phyloP scores from a whole-genome alignment of 2,888 invertebrate genomes.

The Drosophila tanythrix region DNA sequence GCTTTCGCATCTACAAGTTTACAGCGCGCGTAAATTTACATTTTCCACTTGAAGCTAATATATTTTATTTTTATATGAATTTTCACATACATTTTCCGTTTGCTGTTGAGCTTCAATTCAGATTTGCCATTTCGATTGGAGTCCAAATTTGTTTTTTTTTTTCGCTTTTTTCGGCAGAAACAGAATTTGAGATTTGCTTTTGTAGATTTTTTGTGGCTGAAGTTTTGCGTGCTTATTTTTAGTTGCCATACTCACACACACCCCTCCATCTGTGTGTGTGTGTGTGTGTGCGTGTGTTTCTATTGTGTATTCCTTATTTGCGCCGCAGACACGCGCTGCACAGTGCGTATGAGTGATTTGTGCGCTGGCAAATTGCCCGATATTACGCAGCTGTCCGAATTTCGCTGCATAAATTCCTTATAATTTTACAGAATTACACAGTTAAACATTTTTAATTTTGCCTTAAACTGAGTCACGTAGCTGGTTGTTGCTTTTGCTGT shows the following conservation, averaged over 20 bases:
- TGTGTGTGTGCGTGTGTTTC: constrained; percentile 39
- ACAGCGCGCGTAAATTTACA: constrained; percentile 49
- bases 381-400: constrained; percentile 72
- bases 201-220: constrained; percentile 46
- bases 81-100: constrained; percentile 31
- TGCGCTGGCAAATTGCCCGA: constrained; percentile 77
- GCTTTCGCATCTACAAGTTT: constrained; percentile 34
- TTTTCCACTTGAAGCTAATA: constrained; percentile 47
- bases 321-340: constrained; percentile 59
- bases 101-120: constrained; percentile 29
- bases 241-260: constrained; percentile 30
- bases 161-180: constrained; percentile 33
- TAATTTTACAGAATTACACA: constrained; percentile 47
- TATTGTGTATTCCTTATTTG: constrained; percentile 68
- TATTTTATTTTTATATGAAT: constrained; percentile 70
- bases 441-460: constrained; percentile 23
- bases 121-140: constrained; percentile 62
- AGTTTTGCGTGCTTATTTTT: constrained; percentile 54
- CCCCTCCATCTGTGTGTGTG: constrained; percentile 7
- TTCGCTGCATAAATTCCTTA: constrained; percentile 39
- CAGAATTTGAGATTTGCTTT: constrained; percentile 8
- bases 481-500: not conserved
- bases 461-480: constrained; percentile 47
- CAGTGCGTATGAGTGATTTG: constrained; percentile 72
- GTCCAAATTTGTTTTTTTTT: not conserved